phyloP scores from a whole-genome alignment of 2,113 vertebrate genomes.

The Andinoacara biseriatus region DNA sequence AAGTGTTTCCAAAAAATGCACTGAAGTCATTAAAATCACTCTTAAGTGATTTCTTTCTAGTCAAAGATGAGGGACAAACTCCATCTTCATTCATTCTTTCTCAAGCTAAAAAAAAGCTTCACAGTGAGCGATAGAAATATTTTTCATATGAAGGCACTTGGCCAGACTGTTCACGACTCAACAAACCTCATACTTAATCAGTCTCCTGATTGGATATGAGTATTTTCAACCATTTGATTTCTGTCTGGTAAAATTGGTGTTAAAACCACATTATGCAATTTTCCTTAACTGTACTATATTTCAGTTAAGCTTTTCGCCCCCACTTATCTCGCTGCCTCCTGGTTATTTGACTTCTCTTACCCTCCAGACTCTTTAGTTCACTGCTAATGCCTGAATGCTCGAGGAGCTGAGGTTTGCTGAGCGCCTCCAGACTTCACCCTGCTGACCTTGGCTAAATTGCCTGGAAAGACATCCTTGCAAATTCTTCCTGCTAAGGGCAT shows the following conservation, averaged over 20 bases:
- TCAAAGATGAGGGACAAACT: background rate
- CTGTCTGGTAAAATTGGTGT: background rate
- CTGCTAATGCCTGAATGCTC: conserved; percentile 7
- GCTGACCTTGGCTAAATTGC: conserved; percentile 31
- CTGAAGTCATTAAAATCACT: background rate
- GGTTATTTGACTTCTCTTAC: background rate
- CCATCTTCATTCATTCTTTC: background rate
- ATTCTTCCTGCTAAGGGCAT: conserved; percentile 7
- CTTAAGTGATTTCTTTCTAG: background rate
- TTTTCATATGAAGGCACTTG: background rate
- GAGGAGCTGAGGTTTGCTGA: background rate
- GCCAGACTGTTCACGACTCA: background rate
- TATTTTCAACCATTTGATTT: background rate
- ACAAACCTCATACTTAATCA: background rate
- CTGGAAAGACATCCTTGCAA: conserved; percentile 17
- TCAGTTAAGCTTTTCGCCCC: background rate
- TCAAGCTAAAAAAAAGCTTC: background rate
- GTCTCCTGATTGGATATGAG: background rate
- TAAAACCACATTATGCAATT: background rate
- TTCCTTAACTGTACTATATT: background rate
- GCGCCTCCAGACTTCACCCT: background rate
- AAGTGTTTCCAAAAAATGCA: rapidly evolving
- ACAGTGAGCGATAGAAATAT: background rate
- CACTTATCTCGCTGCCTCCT: background rate
- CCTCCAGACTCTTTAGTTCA: conserved; percentile 11